These are phyloP conservation scores for Vandiemenella viatica DNA, from an alignment of 2,888 invertebrate genomes.

Conservation along the genomic window DNA sequence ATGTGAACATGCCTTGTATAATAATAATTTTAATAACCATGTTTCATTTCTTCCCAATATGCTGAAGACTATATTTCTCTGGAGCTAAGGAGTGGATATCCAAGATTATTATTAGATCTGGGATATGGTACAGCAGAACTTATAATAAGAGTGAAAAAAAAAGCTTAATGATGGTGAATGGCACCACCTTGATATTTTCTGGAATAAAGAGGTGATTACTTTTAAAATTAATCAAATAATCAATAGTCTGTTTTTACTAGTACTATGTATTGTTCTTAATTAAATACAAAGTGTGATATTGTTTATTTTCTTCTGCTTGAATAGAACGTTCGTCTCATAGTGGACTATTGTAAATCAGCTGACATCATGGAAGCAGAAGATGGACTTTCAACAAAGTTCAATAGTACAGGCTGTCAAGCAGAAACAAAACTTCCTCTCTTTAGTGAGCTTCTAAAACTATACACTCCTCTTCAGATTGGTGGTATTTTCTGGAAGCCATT, in stretches of 20 bases:
- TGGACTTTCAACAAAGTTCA: constrained; percentile 29
- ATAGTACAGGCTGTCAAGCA: constrained; percentile 33
- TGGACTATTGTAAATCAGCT: constrained; percentile 34
- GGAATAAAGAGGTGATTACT: constrained; percentile 31
- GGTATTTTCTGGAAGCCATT: constrained; percentile 31
- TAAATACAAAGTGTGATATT: neutral
- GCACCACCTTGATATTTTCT: constrained; percentile 42
- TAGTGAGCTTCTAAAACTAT: constrained; percentile 38
- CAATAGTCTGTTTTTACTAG: neutral
- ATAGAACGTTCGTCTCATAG: constrained; percentile 31
- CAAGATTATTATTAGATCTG: constrained; percentile 35
- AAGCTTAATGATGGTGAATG: constrained; percentile 39
- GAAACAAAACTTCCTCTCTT: constrained; percentile 33
- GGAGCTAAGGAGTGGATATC: constrained; percentile 36
- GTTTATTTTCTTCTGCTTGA: neutral
- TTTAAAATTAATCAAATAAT: neutral
- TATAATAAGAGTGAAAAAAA: constrained; percentile 23
- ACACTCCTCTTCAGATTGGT: constrained; percentile 39
- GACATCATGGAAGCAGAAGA: constrained; percentile 30
- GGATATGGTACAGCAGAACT: constrained; percentile 34
- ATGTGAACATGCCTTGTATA: no score
- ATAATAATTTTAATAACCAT: no score
- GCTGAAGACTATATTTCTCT: constrained; percentile 36
- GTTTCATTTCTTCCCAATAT: no score
- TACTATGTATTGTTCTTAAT: neutral